Percentiles rank a stretch among this genome's conserved stretches.
These are phyloP conservation scores for Zhengitettix transpicula DNA, from an alignment of 2,888 invertebrate species.

Conservation along the genomic window DNA sequence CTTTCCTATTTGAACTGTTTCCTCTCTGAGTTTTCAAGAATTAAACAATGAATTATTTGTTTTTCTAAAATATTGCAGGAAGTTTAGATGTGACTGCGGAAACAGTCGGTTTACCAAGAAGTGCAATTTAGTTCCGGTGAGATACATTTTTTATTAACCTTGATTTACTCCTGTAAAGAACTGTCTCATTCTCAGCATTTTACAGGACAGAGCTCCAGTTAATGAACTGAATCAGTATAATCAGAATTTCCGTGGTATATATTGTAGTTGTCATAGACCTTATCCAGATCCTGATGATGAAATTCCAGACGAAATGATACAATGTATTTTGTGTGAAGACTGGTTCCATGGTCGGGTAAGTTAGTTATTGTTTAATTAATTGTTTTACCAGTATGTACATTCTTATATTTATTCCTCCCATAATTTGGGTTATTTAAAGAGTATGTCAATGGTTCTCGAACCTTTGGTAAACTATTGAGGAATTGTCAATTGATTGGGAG, in stretches of 20 bases:
- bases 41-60: too few species aligned
- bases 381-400: neutral
- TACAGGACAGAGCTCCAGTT: slow-evolving; percentile 34
- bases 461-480: too few species aligned
- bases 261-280: slow-evolving; percentile 80
- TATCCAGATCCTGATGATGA: slow-evolving; percentile 87
- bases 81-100: slow-evolving; percentile 93
- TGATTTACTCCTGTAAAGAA: neutral
- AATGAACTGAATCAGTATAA: slow-evolving; percentile 71
- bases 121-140: slow-evolving; percentile 50
- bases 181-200: slow-evolving; percentile 3
- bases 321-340: slow-evolving; percentile 92
- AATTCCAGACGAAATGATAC: slow-evolving; percentile 83
- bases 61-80: slow-evolving; percentile 29
- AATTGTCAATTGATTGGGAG: too few species aligned
- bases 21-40: too few species aligned
- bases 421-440: too few species aligned
- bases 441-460: too few species aligned
- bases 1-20: too few species aligned
- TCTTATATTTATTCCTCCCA: neutral
- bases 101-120: slow-evolving; percentile 55
- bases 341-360: slow-evolving; percentile 74
- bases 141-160: slow-evolving; percentile 12
- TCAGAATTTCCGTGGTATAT: slow-evolving; percentile 85
- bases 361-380: neutral